These are phyloP conservation scores for Aplidium turbinatum DNA, from an alignment of 23 tunicate genomes.

Conservation along the genomic window DNA sequence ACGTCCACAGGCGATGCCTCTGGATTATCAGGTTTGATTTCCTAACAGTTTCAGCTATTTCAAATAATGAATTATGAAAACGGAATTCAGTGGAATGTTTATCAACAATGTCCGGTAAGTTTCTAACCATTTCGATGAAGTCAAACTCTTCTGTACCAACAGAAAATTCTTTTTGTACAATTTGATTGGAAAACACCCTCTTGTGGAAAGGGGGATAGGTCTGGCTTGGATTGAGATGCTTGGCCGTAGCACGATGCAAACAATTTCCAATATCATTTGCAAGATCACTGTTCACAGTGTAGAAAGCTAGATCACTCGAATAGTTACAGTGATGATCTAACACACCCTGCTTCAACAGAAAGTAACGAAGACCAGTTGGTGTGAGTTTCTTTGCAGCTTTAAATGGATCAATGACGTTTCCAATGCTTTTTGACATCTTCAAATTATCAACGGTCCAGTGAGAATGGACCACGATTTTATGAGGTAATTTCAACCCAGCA, in stretches of 20 bases:
- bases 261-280: slow-evolving; percentile 80
- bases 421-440: slow-evolving; percentile 93
- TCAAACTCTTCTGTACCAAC: slow-evolving; percentile 18
- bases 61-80: slow-evolving; percentile 40
- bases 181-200: slow-evolving; percentile 1
- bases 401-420: slow-evolving; percentile 83
- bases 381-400: slow-evolving; percentile 30
- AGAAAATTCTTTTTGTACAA: not conserved
- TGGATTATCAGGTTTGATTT: slow-evolving; percentile 59
- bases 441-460: slow-evolving; percentile 73
- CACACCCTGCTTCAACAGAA: slow-evolving; percentile 60
- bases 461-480: slow-evolving; percentile 64
- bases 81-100: slow-evolving; percentile 34
- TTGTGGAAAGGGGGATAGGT: slow-evolving; percentile 60
- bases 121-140: slow-evolving; percentile 36
- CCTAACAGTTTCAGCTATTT: slow-evolving; percentile 46
- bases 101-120: slow-evolving; percentile 52
- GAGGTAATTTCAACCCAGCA: slow-evolving; percentile 78
- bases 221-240: slow-evolving; percentile 61
- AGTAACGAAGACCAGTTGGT: slow-evolving; percentile 50
- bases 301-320: slow-evolving; percentile 21
- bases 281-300: slow-evolving; percentile 64
- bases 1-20: slow-evolving; percentile 48
- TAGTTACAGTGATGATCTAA: slow-evolving; percentile 58
- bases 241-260: slow-evolving; percentile 61